phyloP scores from a whole-genome alignment of 2,113 vertebrate species.

The Amphilophus citrinellus region DNA sequence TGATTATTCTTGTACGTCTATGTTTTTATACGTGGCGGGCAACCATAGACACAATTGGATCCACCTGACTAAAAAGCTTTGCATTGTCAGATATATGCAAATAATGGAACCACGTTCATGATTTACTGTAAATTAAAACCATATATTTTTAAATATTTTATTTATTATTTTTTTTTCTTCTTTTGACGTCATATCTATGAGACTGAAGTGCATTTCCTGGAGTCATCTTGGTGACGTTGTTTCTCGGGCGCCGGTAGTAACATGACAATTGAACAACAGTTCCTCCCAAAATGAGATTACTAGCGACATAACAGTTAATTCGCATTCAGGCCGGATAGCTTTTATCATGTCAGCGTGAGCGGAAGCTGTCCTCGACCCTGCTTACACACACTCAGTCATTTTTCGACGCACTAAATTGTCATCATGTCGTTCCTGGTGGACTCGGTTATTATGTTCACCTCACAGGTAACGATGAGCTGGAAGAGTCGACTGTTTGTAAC shows the following conservation, averaged over 20 bases:
- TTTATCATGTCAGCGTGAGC: conserved; percentile 24
- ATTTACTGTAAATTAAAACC: background rate
- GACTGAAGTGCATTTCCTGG: conserved; percentile 55
- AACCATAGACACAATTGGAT: background rate
- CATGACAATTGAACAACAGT: conserved; percentile 49
- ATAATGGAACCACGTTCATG: background rate
- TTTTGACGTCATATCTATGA: conserved; percentile 41
- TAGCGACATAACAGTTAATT: background rate
- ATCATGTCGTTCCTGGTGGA: conserved; percentile 94
- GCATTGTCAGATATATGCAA: background rate
- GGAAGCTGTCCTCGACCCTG: background rate
- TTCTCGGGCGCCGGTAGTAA: background rate
- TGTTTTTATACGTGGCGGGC: background rate
- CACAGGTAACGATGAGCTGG: conserved; percentile 85
- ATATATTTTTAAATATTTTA: too few relatives aligned
- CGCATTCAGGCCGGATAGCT: background rate
- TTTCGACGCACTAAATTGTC: background rate
- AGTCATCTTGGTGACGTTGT: conserved; percentile 48
- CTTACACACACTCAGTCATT: background rate
- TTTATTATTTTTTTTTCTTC: background rate
- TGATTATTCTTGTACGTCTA: background rate
- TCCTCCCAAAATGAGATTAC: conserved; percentile 13
- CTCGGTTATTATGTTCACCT: conserved; percentile 94
- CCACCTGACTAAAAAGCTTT: background rate
- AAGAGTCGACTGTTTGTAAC: background rate